Evolutionary conservation across 1,140 invertebrate species (phyloP).

Genomic region (Batillaria attramentaria): DNA sequence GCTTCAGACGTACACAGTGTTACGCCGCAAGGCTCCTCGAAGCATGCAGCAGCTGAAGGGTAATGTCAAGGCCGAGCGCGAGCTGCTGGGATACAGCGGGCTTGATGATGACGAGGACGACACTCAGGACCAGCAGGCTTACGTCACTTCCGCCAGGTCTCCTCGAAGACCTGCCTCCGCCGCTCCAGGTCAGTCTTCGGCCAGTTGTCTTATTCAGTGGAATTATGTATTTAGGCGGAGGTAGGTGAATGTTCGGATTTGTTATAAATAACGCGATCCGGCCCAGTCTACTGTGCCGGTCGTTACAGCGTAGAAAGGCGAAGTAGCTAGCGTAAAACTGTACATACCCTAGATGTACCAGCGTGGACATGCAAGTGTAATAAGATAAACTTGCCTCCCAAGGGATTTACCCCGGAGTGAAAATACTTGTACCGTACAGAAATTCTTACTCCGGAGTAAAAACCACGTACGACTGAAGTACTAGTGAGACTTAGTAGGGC

Average conservation of each 20-base stretch:
- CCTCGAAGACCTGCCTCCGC: slow-evolving; percentile 8
- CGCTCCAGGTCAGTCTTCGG: slow-evolving; percentile 7
- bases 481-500: too few species aligned
- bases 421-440: too few species aligned
- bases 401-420: too few species aligned
- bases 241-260: not conserved
- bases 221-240: not conserved
- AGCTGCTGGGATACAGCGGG: slow-evolving; percentile 41
- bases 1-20: not conserved
- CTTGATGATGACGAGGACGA: not conserved
- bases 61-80: slow-evolving; percentile 52
- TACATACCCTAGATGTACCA: not conserved
- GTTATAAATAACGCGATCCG: too few species aligned
- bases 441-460: too few species aligned
- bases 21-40: slow-evolving; percentile 46
- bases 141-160: slow-evolving; percentile 27
- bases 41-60: slow-evolving; percentile 57
- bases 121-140: slow-evolving; percentile 6
- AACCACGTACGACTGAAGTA: too few species aligned
- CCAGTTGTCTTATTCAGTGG: not conserved
- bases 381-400: too few species aligned
- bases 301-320: not conserved
- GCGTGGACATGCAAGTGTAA: not conserved
- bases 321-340: not conserved
- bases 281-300: too few species aligned